These are phyloP conservation scores for Pangasius sanitwongsei DNA, from an alignment of 2,797 vertebrate genomes.

Conservation along the genomic window DNA sequence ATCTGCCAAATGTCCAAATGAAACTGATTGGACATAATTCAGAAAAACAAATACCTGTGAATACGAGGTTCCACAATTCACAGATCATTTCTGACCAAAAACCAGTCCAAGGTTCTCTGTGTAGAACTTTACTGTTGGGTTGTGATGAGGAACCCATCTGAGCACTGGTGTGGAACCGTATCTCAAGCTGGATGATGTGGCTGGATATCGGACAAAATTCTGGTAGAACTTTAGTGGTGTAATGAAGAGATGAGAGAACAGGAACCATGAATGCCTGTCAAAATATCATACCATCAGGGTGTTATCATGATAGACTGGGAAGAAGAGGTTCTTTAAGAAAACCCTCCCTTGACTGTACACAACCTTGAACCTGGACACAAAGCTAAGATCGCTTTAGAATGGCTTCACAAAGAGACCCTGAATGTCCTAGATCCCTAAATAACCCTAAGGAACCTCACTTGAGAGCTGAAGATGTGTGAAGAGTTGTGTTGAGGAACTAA, in stretches of 20 bases:
- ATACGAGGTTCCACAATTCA: not conserved
- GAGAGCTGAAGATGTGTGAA: not conserved
- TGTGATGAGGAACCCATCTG: not conserved
- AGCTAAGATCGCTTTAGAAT: not conserved
- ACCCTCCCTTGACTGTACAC: not conserved
- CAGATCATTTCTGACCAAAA: not conserved
- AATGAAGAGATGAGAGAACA: not conserved
- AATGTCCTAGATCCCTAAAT: not conserved
- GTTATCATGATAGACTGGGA: not conserved
- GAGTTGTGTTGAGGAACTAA: not conserved
- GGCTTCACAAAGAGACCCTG: not conserved
- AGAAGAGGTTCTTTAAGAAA: not conserved
- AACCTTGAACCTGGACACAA: not conserved
- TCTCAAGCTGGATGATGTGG: not conserved
- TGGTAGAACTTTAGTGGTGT: not conserved
- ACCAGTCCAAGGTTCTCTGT: not conserved
- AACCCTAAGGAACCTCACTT: not conserved
- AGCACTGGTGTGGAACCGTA: not conserved
- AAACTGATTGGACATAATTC: not conserved
- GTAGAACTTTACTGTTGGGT: not conserved
- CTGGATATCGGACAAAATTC: not conserved
- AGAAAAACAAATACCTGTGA: not conserved
- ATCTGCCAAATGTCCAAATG: not conserved
- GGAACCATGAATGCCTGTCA: not conserved
- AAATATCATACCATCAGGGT: not conserved